Evolutionary conservation across 2,113 vertebrate species (phyloP), one percentile per base, ranked within the genome.

Genomic region (Sebastes schlegelii): DNA sequence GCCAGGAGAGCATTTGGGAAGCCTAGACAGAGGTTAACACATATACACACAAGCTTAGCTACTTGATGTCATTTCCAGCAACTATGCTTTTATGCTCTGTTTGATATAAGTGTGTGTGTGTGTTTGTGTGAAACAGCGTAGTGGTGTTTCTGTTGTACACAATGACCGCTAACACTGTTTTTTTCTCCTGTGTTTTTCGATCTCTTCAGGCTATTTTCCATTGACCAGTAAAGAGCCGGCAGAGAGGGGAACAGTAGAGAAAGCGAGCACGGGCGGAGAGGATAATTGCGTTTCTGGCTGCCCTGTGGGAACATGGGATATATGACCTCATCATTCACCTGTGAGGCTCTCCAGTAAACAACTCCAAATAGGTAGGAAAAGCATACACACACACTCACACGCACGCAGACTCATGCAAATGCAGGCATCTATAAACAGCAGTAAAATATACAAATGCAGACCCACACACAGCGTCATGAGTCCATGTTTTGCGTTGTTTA

Each of bases 231-330:
- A 82, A 88, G 77, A 62, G 79, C 69, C 67, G 2, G 66, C 74
- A 79, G 83, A 87, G 75, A 87, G 79, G 79, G 34, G 62, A 85
- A 66, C 78, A 61, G 82, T 23, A 69, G 80, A 69, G 74, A 75
- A 83, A 74, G 80, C 19, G 58, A 85, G 79, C 80, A 54, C 85
- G 54, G 80, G 88, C 43, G 17, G 70, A 89, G 79, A 89, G 82
- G 66, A 87, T 92, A 93, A 92, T 94, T 92, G 89, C 48, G 5
- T 93, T 93, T 92, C 83, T 84, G 62, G 65, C 73, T 85, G 80
- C 88, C 91, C 92, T 19, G 68, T 86, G 91, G 93, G 94, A 93
- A 85, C 91, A 94, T 94, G 94, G 93, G 88, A 93, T 94, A 92
- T 93, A 90, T 92, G 91, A 93, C 89, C 86, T 91, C 92, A 91